Evolutionary conservation across 1,140 invertebrate genomes (phyloP), one percentile per base, ranked within the genome.

Genomic region (Octopus sinensis): DNA sequence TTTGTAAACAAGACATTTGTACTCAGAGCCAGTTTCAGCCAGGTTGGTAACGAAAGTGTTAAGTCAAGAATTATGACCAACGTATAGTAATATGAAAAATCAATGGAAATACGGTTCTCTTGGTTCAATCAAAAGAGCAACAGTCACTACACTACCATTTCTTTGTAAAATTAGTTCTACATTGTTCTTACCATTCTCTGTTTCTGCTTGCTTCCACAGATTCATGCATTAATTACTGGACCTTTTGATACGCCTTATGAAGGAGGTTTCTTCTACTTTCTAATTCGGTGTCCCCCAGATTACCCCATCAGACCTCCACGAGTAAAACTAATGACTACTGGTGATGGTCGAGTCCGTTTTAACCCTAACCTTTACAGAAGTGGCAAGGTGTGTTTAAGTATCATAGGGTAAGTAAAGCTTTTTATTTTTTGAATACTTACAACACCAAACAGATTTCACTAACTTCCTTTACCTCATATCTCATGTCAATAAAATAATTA

Each of bases 161-260:
- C 6, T 30, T 5, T 76, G 17, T 23, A 76, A 80, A 17, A 80
- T 56, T 76, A 9, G 30, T 68, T 5, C 54, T 62, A 80, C 79
- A 54, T 54, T 53, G 53, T 79, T 10, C 43, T 30, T 79, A 53
- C 13, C 53, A 13, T n/a, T 54, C 78, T 30, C n/a, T 78, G 10
- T 76, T 80, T 77, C 17, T 80, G 80, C 80, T 43, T 76, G 81
- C 43, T 82, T 85, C 30, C 82, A 89, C 82, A 89, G 87, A 87
- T 94, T 78, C 92, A 94, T 90, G 93, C 93, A 4, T 86, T 94
- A 13, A 93, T 94, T 54, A 92, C 92, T 54, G 93, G 93, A 43
- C 92, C 93, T 9, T 92, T 92, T 88, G 93, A 93, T 83, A 94
- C 93, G 43, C 93, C 93, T 7, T 94, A 94, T 85, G 93, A 94